These are phyloP conservation scores for Melitaea athalia DNA, from an alignment of 2,888 invertebrate species.

Conservation along the genomic window DNA sequence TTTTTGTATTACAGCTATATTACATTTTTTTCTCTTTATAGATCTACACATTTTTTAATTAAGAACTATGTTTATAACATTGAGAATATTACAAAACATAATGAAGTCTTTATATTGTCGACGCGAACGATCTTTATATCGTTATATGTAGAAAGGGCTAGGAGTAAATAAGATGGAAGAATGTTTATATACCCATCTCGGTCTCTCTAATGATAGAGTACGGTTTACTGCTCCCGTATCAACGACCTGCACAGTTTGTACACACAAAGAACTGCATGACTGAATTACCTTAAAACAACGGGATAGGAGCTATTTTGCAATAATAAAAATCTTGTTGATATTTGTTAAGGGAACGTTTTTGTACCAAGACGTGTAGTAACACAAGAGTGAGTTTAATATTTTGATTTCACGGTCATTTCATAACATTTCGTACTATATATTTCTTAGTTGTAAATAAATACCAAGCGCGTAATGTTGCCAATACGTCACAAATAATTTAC, in stretches of 20 bases:
- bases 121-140: conserved; percentile 1
- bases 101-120: conserved; percentile 1
- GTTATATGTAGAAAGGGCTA: conserved; percentile 19
- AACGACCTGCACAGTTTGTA: conserved; percentile 65
- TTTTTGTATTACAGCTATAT: too few species aligned
- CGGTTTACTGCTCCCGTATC: conserved; percentile 60
- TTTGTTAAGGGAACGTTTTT: conserved; percentile 52
- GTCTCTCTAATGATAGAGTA: conserved; percentile 60
- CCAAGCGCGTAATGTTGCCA: conserved; percentile 12
- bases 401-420: conserved; percentile 76
- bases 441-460: conserved; percentile 51
- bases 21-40: too few species aligned
- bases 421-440: conserved; percentile 68
- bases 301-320: conserved; percentile 21
- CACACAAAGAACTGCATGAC: conserved; percentile 19
- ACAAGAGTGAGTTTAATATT: conserved; percentile 55
- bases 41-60: background rate
- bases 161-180: conserved; percentile 52
- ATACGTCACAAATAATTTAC: conserved; percentile 13
- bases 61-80: background rate
- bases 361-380: conserved; percentile 62
- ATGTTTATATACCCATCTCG: conserved; percentile 71
- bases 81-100: background rate
- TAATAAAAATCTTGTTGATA: background rate
- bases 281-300: conserved; percentile 4